phyloP scores from a whole-genome alignment of 2,113 vertebrate species.

The Rallus limicola region DNA sequence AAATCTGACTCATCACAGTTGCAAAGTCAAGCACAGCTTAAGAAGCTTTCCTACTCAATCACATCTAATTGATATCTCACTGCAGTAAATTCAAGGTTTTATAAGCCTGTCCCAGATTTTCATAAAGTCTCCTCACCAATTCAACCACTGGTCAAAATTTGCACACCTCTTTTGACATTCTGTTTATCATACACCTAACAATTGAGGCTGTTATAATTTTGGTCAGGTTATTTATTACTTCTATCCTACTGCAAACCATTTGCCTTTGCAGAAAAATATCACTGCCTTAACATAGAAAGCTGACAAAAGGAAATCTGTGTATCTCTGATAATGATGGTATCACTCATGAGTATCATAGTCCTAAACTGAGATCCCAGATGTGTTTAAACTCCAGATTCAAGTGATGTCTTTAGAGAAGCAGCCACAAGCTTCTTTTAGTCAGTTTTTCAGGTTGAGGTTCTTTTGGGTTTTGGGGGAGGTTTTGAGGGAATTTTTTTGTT shows the following conservation, averaged over 20 bases:
- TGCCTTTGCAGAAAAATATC: not conserved
- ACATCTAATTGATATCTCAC: not conserved
- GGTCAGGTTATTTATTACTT: not conserved
- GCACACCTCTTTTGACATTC: not conserved
- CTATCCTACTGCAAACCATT: not conserved
- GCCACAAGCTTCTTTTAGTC: not conserved
- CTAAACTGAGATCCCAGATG: not conserved
- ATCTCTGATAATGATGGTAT: not conserved
- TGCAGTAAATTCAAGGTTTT: not conserved
- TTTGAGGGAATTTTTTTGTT: not conserved
- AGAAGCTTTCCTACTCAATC: not conserved
- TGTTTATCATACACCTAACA: not conserved
- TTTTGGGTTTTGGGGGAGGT: too few species aligned
- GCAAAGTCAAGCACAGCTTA: not conserved
- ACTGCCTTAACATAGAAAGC: not conserved
- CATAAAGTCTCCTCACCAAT: not conserved
- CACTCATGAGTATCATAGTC: not conserved
- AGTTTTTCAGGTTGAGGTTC: not conserved
- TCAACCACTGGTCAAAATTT: not conserved
- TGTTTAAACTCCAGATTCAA: not conserved
- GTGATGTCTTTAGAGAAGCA: not conserved
- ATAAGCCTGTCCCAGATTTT: not conserved
- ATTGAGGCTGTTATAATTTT: not conserved
- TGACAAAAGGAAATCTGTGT: not conserved
- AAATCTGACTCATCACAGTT: not conserved